Evolutionary conservation across 2,113 vertebrate genomes (phyloP), one percentile per base, ranked within the genome.

Genomic region (Elachura formosa): DNA sequence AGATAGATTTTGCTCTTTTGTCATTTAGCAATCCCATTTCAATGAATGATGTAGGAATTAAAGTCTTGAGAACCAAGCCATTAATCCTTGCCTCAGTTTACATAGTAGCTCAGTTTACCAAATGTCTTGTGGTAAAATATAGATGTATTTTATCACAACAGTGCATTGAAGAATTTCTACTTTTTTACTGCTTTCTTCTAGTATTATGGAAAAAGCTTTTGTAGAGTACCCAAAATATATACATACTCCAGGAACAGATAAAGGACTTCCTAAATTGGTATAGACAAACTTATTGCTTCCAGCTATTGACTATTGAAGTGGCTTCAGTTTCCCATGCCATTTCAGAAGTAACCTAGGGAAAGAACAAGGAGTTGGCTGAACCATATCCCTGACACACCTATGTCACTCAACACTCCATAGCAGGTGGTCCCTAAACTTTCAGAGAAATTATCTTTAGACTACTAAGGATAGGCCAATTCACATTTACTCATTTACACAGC

Each of bases 41-140:
- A 58, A 21, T 33, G 20, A 49, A 36, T 64, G 31, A 55, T 25
- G 13, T 10, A 34, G 46, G 38, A 91, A 84, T 54, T 58, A 78
- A 93, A 79, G 14, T 72, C 61, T 33, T 58, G 33, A 75, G 85
- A 95, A 61, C 18, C 40, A 79, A 79, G 68, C 24, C 46, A 80
- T 63, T 87, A 90, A 71, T 51, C 38, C 52, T 55, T 61, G 75
- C 85, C 93, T 96, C 95, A 88, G 82, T 95, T 95, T 93, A 93
- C 94, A 56, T 48, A 34, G 46, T 9, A 63, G 34, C 21, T n/a
- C n/a, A n/a, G n/a, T n/a, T n/a, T n/a, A n/a, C n/a, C n/a, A n/a
- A 49, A 28, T 18, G 11, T 7, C 40, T 71, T 78, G 46, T 2
- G 4, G 43, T 36, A 75, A 96, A 81, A 73, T 34, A 71, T 0